Evolutionary conservation across 2,888 invertebrate genomes (phyloP), one percentile per base, ranked within the genome.

Genomic region (Cheilosia grossa): DNA sequence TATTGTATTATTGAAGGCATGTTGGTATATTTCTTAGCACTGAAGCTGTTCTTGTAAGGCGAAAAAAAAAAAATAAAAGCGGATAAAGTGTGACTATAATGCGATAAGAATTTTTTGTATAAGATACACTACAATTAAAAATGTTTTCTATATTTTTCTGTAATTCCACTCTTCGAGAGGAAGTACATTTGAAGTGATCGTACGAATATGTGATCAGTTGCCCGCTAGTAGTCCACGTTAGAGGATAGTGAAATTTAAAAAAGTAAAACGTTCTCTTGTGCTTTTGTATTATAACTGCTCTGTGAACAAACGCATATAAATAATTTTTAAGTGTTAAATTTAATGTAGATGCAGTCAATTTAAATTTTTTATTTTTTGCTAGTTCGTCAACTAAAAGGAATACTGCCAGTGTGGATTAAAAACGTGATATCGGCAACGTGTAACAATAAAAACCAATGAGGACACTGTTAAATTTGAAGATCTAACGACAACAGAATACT

Each of bases 151-250:
- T 75, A 66, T 42, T 54, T 83, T 63, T 74, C 10, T 75, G 74
- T 75, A 70, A 75, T 66, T 81, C 61, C 53, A 81, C 40, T 72
- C 30, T 70, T 70, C 49, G 44, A 54, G 70, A 81, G 66, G 87
- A 87, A 88, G 87, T 88, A 88, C 88, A 88, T 88, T 88, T 88
- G 86, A 80, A 88, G 87, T 85, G 87, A 88, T 88, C 88, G 85
- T 82, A 73, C 63, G 85, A 81, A 83, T 87, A 74, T 88, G 88
- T 88, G 90, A 89, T 91, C 90, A 92, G 92, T 91, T 91, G 90
- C 87, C 88, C 88, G 89, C 88, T 90, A 89, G 90, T 90, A 88
- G 89, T 91, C 90, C 89, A 88, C 89, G 88, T 88, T 88, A 88
- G 87, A 89, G 91, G 91, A 90, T 91, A 91, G 73, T 83, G 49